A percentile compares a stretch with the other conserved stretches of the same genome.
Conservation (phyloP, 1,140 invertebrate species). For the Saxidomus purpurata region DNA sequence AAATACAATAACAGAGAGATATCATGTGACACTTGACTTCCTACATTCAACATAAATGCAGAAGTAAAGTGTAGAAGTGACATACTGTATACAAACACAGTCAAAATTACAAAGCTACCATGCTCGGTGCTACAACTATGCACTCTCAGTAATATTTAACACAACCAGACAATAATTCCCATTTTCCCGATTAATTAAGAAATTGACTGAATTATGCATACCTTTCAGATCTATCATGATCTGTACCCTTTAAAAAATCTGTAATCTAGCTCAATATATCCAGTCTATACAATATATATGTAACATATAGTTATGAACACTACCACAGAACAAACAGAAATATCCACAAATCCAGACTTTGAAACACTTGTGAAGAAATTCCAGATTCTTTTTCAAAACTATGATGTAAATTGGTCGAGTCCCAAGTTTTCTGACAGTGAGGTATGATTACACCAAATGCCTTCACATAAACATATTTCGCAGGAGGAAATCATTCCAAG, state of each 20-base stretch:
- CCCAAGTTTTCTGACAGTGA: constrained; percentile 3
- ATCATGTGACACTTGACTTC: no score
- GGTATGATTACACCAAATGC: constrained; percentile 9
- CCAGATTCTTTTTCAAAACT: not conserved
- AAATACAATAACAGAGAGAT: no score
- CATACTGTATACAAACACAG: no score
- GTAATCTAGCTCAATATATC: not conserved
- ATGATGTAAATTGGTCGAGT: not conserved
- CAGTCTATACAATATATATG: no score
- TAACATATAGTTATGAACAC: no score
- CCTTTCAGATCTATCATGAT: not conserved
- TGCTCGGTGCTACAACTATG: no score
- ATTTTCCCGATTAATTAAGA: no score
- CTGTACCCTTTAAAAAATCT: not conserved
- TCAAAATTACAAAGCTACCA: no score
- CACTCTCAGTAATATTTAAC: no score
- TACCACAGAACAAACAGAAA: not conserved
- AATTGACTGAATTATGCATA: not conserved
- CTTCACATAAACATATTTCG: not conserved
- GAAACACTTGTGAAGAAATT: constrained; percentile 14
- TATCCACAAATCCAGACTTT: not conserved
- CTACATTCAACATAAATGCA: no score
- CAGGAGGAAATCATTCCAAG: constrained; percentile 3
- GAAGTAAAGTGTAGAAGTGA: no score
- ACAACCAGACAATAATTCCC: no score